phyloP scores from a whole-genome alignment of 2,797 vertebrate species.

The Morelia viridis region DNA sequence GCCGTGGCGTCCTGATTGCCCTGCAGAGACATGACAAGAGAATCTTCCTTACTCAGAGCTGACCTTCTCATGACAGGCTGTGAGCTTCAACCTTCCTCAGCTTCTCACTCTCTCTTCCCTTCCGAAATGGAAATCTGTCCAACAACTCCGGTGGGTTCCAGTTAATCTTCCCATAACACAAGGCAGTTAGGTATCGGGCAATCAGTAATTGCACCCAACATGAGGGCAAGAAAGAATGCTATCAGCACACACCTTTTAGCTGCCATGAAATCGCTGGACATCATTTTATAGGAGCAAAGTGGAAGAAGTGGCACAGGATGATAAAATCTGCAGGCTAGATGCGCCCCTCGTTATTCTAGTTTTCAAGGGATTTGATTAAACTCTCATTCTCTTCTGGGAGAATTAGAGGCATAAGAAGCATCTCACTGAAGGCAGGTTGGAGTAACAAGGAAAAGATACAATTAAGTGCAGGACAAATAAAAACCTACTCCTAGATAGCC shows the following conservation, averaged over 20 bases:
- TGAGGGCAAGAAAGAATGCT: background rate
- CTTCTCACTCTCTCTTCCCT: background rate
- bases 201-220: background rate
- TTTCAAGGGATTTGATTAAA: constrained; percentile 3
- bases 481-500: background rate
- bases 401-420: background rate
- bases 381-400: background rate
- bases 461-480: background rate
- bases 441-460: background rate
- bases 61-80: background rate
- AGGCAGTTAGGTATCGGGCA: background rate
- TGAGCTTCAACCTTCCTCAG: background rate
- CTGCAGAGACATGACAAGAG: constrained; percentile 67
- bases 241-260: background rate
- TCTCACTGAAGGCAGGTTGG: background rate
- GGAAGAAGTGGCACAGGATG: background rate
- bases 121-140: background rate
- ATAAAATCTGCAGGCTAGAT: background rate
- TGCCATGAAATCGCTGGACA: background rate
- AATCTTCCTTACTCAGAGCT: background rate
- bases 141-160: background rate
- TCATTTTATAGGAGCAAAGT: background rate
- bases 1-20: constrained; percentile 92
- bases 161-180: background rate
- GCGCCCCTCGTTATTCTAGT: background rate